These are phyloP conservation scores for Sarcophaga caerulescens DNA, from an alignment of 2,888 invertebrate genomes.

Conservation along the genomic window DNA sequence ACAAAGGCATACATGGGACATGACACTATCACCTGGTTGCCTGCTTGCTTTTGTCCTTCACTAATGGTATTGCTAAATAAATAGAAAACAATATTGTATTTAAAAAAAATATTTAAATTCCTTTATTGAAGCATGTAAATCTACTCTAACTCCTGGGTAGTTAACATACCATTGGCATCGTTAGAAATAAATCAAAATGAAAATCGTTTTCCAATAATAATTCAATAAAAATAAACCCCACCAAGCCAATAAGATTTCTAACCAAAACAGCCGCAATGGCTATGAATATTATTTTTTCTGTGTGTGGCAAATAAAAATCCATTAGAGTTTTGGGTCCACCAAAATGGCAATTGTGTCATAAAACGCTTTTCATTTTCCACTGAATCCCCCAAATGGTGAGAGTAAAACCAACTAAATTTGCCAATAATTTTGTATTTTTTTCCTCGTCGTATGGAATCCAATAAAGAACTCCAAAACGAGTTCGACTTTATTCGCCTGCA, in stretches of 20 bases:
- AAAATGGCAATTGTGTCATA: conserved; percentile 59
- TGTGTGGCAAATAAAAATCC: conserved; percentile 51
- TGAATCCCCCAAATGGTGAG: conserved; percentile 16
- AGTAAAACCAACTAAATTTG: conserved; percentile 39
- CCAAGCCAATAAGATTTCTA: conserved; percentile 43
- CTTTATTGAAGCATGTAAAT: neutral
- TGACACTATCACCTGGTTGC: conserved; percentile 62
- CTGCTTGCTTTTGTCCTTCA: neutral
- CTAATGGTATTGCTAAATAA: too few relatives aligned
- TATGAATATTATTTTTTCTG: conserved; percentile 50
- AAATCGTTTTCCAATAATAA: conserved; percentile 64
- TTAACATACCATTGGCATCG: neutral
- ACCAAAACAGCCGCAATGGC: neutral
- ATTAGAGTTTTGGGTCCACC: conserved; percentile 61
- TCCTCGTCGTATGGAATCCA: conserved; percentile 57
- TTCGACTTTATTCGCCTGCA: neutral
- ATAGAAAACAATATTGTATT: neutral
- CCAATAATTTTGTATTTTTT: conserved; percentile 47
- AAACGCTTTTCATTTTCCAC: conserved; percentile 48
- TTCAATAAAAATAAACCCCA: conserved; percentile 57
- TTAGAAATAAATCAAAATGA: conserved; percentile 55
- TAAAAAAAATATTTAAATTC: neutral
- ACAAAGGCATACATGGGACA: conserved; percentile 42
- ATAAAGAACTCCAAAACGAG: conserved; percentile 40
- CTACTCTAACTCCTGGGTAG: neutral